phyloP scores from a whole-genome alignment of 1,140 invertebrate genomes.

The silkworm (Bombyx mori) region ASM3026992v2 NC_085128.1:12740501-12741000 shows the following conservation, averaged over 20 bases:
- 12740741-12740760: conserved; percentile 18
- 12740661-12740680: conserved; percentile 60
- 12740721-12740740: conserved; percentile 54
- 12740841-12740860: conserved; percentile 53
- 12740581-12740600: conserved; percentile 52
- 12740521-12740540: too few species aligned
- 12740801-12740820: conserved; percentile 42
- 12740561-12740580: conserved; percentile 1
- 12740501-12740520: background rate
- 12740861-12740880: conserved; percentile 42
- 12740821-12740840: conserved; percentile 60
- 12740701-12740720: conserved; percentile 51
- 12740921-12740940: conserved; percentile 14
- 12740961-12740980: conserved; percentile 20
- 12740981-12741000: conserved; percentile 13
- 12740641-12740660: conserved; percentile 54
- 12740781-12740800: conserved; percentile 10
- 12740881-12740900: conserved; percentile 17
- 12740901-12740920: conserved; percentile 11
- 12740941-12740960: conserved; percentile 16
- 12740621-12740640: conserved; percentile 62
- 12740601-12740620: conserved; percentile 62
- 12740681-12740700: conserved; percentile 61
- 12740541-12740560: too few species aligned
- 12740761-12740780: conserved; percentile 30